phyloP scores from a whole-genome alignment of 53 echinoderm and acorn worm species.

The Echinarachnius parma region DNA sequence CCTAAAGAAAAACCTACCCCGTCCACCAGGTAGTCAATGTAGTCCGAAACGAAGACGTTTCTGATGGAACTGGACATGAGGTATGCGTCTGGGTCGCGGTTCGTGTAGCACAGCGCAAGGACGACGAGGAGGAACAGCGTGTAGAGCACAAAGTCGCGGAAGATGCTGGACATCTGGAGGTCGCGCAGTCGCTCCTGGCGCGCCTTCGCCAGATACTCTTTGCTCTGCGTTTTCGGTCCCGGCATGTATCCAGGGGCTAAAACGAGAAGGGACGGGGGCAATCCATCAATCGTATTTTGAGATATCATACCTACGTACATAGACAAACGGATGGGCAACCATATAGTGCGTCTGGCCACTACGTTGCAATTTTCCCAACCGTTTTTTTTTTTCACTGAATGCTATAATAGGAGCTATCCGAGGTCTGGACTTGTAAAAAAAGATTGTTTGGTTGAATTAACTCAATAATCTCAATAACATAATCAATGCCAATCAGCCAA shows the following conservation, averaged over 20 bases:
- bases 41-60: conserved; percentile 51
- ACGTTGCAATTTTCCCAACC: too few relatives aligned
- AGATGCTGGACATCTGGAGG: conserved; percentile 49
- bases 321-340: too few relatives aligned
- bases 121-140: conserved; percentile 54
- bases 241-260: conserved; percentile 21
- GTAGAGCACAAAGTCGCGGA: conserved; percentile 57
- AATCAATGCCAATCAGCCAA: too few relatives aligned
- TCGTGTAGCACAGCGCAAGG: conserved; percentile 61
- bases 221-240: conserved; percentile 39
- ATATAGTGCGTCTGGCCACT: too few relatives aligned
- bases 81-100: conserved; percentile 58
- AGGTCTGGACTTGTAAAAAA: too few relatives aligned
- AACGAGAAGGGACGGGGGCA: background rate
- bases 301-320: too few relatives aligned
- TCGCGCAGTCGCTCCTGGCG: conserved; percentile 66
- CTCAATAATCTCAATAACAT: too few relatives aligned
- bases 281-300: too few relatives aligned
- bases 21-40: conserved; percentile 35
- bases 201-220: conserved; percentile 48
- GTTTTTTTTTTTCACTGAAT: too few relatives aligned
- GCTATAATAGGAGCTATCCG: too few relatives aligned
- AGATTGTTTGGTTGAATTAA: too few relatives aligned
- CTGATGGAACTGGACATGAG: conserved; percentile 62
- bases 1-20: too few relatives aligned